These are phyloP conservation scores for Pristionchus japonicus DNA, from an alignment of 2,888 invertebrate genomes.

Conservation along the genomic window DNA sequence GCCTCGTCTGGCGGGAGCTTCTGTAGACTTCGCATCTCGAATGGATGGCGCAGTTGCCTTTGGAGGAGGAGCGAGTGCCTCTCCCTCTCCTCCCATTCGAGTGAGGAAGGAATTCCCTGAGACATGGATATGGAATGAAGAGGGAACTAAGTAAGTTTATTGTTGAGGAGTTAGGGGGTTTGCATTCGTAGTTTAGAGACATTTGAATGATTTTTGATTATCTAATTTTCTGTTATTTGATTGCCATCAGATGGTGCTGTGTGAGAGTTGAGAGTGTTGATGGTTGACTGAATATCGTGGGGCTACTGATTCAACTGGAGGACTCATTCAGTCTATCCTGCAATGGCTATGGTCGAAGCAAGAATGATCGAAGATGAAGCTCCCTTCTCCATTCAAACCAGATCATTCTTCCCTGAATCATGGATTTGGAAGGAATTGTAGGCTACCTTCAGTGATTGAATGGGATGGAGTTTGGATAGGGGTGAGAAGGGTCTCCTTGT, in stretches of 20 bases:
- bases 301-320: neutral
- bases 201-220: neutral
- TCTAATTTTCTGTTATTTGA: neutral
- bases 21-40: neutral
- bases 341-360: conserved; percentile 10
- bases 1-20: neutral
- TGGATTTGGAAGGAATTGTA: conserved; percentile 48
- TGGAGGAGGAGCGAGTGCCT: neutral
- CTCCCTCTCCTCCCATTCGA: neutral
- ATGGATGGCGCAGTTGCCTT: neutral
- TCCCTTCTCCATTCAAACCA: neutral
- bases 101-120: conserved; percentile 46
- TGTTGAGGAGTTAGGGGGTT: neutral
- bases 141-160: neutral
- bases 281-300: neutral
- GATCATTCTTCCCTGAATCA: conserved; percentile 45
- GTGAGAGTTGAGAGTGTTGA: neutral
- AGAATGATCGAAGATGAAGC: neutral
- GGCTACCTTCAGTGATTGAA: neutral
- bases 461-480: neutral
- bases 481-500: neutral
- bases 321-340: neutral
- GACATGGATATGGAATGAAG: conserved; percentile 48
- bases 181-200: neutral
- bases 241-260: neutral